Evolutionary conservation across 2,888 invertebrate species (phyloP), one percentile per base, ranked within the genome.

Genomic region (Drosophila nigritarsus): DNA sequence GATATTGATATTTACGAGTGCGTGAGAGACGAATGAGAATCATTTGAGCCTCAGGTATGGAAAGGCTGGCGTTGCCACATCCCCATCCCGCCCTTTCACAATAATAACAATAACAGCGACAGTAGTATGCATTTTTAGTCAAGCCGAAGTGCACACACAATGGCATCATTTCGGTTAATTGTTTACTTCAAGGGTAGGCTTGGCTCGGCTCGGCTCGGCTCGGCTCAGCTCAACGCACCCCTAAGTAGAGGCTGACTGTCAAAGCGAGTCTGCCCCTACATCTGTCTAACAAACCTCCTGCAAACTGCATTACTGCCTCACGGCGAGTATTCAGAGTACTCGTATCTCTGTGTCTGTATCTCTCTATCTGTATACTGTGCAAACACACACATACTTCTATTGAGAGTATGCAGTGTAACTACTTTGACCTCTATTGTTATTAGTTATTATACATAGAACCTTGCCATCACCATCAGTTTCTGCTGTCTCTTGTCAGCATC

Each of bases 391-490:
- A 58, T 27, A 5, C 34, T 15, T 68, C 58, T 32, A 45, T 53
- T 61, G 75, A 70, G 61, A 73, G 24, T 45, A 61, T 68, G 78
- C 72, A 87, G 73, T 89, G 86, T 87, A 89, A 87, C 87, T 78
- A 85, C 75, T 80, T 87, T 87, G 87, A 89, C 89, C 89, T 87
- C 85, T 82, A 84, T 87, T 89, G 88, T 84, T 82, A 67, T 62
- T 81, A 67, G 66, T 67, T 67, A 67, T 66, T 73, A 67, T 66
- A 66, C 40, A 40, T 75, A 72, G 73, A 65, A 64, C 70, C 62
- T 64, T 45, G 40, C 45, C 51, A 61, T 69, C 45, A 42, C 59
- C 48, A 34, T 60, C 53, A 34, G 51, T 63, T 65, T 42, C n/a
- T 65, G 54, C 51, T 50, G 58, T 48, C 49, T 58, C 15, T 65